Percentiles rank a stretch among this genome's conserved stretches.
These are phyloP conservation scores for Chiroxiphia lanceolata DNA, from an alignment of 2,797 vertebrate genomes.

Conservation along the genomic window DNA sequence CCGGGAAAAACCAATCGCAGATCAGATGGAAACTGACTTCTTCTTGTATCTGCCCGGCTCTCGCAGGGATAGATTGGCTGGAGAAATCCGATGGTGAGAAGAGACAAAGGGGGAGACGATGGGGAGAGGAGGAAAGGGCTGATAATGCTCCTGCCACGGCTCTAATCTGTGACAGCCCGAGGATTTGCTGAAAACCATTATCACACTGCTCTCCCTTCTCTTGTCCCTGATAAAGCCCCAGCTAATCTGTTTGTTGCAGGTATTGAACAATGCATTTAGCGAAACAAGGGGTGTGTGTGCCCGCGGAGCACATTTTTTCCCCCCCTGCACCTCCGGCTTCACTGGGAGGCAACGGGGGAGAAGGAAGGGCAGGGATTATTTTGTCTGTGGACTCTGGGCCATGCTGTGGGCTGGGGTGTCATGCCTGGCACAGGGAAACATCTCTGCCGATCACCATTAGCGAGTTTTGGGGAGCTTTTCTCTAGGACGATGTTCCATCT, in stretches of 20 bases:
- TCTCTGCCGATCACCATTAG: rapidly evolving
- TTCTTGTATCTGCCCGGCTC: slow-evolving; percentile 87
- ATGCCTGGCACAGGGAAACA: not conserved
- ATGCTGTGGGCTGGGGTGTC: not conserved
- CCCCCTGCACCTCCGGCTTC: not conserved
- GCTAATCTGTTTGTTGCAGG: slow-evolving; percentile 95
- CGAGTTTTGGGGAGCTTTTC: not conserved
- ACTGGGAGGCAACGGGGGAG: rapidly evolving
- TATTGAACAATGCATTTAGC: slow-evolving; percentile 92
- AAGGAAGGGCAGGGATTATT: not conserved
- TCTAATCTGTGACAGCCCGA: slow-evolving; percentile 94
- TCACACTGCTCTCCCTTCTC: slow-evolving; percentile 81
- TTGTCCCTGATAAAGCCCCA: slow-evolving; percentile 89
- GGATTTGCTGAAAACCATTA: slow-evolving; percentile 97
- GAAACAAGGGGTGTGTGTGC: slow-evolving; percentile 68
- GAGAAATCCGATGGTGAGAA: slow-evolving; percentile 87
- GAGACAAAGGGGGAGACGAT: slow-evolving; percentile 78
- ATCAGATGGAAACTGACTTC: slow-evolving; percentile 93
- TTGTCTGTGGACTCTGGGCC: not conserved
- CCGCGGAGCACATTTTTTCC: not conserved
- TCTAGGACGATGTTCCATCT: not conserved
- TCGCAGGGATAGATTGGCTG: slow-evolving; percentile 88
- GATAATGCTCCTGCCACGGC: slow-evolving; percentile 81
- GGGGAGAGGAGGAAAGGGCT: slow-evolving; percentile 75
- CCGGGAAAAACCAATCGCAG: slow-evolving; percentile 86